phyloP scores from a whole-genome alignment of 2,888 invertebrate species.

The Ephialtes manifestator region DNA sequence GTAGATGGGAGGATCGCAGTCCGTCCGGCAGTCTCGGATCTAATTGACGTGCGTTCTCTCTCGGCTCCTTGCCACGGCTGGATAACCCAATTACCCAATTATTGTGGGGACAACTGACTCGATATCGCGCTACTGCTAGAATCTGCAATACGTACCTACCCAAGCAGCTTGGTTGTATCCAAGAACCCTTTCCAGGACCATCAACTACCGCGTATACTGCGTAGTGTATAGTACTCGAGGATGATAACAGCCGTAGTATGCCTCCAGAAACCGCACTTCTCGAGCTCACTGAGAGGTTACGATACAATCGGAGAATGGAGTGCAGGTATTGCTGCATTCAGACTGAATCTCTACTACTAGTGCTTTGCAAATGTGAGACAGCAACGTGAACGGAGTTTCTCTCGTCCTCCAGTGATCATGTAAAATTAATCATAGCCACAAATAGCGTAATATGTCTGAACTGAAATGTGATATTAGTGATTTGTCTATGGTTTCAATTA shows the following conservation, averaged over 20 bases:
- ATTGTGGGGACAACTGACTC: constrained; percentile 61
- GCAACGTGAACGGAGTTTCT: constrained; percentile 27
- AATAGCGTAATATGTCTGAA: not conserved
- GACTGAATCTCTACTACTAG: constrained; percentile 25
- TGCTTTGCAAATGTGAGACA: not conserved
- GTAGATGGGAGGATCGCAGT: constrained; percentile 51
- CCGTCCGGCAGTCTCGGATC: constrained; percentile 58
- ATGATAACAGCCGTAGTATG: constrained; percentile 53
- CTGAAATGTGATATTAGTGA: not conserved
- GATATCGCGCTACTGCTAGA: constrained; percentile 53
- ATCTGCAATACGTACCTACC: constrained; percentile 31
- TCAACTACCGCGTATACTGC: constrained; percentile 43
- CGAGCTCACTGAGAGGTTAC: not conserved
- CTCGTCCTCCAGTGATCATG: not conserved
- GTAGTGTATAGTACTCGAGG: constrained; percentile 32
- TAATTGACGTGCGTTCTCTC: constrained; percentile 65
- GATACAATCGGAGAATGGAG: constrained; percentile 35
- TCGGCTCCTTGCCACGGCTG: constrained; percentile 57
- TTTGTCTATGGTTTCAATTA: not conserved
- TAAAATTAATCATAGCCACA: not conserved
- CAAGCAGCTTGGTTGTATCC: constrained; percentile 22
- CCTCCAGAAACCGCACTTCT: constrained; percentile 27
- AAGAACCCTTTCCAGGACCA: constrained; percentile 54
- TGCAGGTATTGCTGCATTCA: not conserved
- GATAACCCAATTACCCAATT: constrained; percentile 71